These are phyloP conservation scores for Rhea pennata DNA, from an alignment of 2,113 vertebrate genomes.

Conservation along the genomic window DNA sequence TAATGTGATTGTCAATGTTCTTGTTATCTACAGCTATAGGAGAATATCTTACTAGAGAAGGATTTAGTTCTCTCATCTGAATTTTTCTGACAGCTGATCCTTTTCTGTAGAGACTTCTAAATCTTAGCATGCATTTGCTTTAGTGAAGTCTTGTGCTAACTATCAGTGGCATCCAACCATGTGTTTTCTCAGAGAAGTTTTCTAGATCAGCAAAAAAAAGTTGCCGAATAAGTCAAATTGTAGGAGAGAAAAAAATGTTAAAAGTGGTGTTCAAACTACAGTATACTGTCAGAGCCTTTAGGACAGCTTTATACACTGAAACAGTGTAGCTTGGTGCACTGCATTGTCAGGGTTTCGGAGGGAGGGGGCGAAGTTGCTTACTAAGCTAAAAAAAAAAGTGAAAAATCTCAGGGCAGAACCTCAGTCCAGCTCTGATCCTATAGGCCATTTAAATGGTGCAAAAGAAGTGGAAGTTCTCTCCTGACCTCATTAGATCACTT, in stretches of 20 bases:
- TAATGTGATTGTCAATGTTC: background rate
- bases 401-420: background rate
- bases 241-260: background rate
- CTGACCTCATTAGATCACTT: background rate
- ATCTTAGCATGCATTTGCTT: background rate
- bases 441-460: background rate
- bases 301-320: slow-evolving; percentile 40
- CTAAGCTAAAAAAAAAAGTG: background rate
- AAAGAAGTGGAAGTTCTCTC: background rate
- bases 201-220: slow-evolving; percentile 50
- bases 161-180: slow-evolving; percentile 35
- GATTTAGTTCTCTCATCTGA: background rate
- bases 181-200: slow-evolving; percentile 34
- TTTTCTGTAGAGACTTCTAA: background rate
- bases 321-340: background rate
- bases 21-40: background rate
- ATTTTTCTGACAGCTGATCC: background rate
- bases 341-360: background rate
- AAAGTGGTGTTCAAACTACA: background rate
- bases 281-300: slow-evolving; percentile 37
- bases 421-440: background rate
- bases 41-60: background rate
- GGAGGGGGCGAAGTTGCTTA: background rate
- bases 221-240: slow-evolving; percentile 33
- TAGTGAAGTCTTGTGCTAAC: slow-evolving; percentile 24